Conservation (phyloP, 2,888 invertebrate species). For the Lissonota sp. region DNA sequence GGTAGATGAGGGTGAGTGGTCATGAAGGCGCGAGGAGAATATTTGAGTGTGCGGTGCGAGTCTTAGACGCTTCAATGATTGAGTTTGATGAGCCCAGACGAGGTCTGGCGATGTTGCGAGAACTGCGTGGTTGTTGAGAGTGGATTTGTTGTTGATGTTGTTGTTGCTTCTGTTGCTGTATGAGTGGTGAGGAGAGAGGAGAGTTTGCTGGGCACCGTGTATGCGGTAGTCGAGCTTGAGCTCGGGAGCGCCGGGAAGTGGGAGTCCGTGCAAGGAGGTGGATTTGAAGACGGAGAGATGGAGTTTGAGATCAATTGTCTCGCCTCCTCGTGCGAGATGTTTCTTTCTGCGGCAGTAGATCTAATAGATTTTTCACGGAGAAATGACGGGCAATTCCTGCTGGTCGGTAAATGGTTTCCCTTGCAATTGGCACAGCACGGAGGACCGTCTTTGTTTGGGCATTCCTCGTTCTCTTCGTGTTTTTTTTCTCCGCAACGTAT, state of each 20-base stretch:
- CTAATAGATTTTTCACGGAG: slow-evolving; percentile 17
- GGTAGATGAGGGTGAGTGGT: neutral
- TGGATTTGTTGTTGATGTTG: neutral
- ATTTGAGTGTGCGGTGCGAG: slow-evolving; percentile 1
- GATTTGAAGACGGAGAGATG: too few species aligned
- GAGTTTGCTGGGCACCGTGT: too few species aligned
- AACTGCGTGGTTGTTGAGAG: neutral
- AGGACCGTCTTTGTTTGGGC: neutral
- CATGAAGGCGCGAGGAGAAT: neutral
- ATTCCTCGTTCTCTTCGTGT: neutral
- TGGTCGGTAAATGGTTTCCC: slow-evolving; percentile 1
- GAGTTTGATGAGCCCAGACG: neutral
- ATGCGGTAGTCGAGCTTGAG: too few species aligned
- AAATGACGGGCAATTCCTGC: slow-evolving; percentile 14
- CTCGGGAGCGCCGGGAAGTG: too few species aligned
- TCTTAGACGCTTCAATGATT: neutral
- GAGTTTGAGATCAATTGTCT: slow-evolving; percentile 3
- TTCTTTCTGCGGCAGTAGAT: slow-evolving; percentile 20
- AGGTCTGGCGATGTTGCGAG: neutral
- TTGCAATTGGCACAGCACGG: slow-evolving; percentile 36
- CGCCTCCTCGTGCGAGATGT: slow-evolving; percentile 13
- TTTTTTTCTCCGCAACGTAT: too few species aligned
- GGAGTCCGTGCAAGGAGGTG: too few species aligned
- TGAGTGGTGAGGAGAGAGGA: neutral
- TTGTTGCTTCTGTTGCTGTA: neutral